Evolutionary conservation across 2,113 vertebrate species (phyloP).

Genomic region (Hassar affinis): DNA sequence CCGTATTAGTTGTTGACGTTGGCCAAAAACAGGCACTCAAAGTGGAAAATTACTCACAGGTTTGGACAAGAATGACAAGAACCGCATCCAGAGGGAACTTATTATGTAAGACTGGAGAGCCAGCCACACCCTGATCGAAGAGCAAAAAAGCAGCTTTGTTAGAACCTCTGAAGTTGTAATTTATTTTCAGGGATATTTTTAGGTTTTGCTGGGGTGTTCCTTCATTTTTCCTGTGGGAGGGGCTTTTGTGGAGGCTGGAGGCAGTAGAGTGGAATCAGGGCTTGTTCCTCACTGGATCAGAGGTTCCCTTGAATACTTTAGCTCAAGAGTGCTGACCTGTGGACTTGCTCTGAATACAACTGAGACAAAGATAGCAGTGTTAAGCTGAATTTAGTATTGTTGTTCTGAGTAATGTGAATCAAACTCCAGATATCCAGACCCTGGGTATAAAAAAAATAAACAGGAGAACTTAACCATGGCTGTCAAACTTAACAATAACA

Average conservation of each 20-base stretch:
- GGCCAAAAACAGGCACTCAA: conserved; percentile 40
- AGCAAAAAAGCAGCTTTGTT: conserved; percentile 24
- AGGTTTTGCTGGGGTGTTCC: neutral
- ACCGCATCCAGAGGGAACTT: conserved; percentile 33
- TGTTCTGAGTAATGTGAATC: neutral
- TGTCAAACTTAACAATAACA: neutral
- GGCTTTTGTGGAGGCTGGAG: neutral
- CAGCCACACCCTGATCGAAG: conserved; percentile 21
- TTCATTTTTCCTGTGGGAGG: conserved; percentile 16
- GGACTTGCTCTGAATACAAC: neutral
- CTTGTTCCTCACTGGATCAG: neutral
- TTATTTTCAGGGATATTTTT: conserved; percentile 9
- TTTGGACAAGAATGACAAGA: conserved; percentile 53
- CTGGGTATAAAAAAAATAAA: neutral
- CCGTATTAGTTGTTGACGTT: conserved; percentile 52
- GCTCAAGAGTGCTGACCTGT: neutral
- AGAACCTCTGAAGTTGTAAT: neutral
- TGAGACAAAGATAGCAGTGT: neutral
- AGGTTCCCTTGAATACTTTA: neutral
- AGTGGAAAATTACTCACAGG: conserved; percentile 58
- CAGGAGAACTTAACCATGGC: neutral
- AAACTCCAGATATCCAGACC: neutral
- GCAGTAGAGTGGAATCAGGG: neutral
- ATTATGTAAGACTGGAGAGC: conserved; percentile 48
- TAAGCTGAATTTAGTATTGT: neutral